Conservation (phyloP, 2,888 invertebrate genomes). For the Andrena fulva region DNA sequence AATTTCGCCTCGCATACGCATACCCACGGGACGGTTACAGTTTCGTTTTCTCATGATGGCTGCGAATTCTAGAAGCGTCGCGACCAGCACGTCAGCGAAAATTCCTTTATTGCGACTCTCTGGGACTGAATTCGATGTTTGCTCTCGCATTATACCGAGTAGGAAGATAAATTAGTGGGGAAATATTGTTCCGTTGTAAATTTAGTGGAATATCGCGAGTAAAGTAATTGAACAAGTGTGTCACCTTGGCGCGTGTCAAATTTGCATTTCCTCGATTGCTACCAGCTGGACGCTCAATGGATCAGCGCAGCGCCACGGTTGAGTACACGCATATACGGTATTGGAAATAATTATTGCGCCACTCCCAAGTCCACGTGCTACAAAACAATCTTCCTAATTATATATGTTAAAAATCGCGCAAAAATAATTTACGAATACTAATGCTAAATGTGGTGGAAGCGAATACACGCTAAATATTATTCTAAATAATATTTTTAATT, state of each 20-base stretch:
- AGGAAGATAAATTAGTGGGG: background rate
- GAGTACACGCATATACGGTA: background rate
- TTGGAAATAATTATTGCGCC: background rate
- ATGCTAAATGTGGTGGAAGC: too few species aligned
- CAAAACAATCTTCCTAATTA: too few species aligned
- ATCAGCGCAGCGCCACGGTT: background rate
- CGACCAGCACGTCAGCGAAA: background rate
- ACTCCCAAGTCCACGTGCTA: background rate
- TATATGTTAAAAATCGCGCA: background rate
- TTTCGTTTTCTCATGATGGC: conserved; percentile 27
- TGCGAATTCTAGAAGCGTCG: conserved; percentile 40
- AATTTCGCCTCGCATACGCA: conserved; percentile 12
- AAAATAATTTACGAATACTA: too few species aligned
- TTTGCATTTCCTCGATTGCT: conserved; percentile 20
- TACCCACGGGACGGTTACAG: conserved; percentile 9
- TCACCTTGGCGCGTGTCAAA: background rate
- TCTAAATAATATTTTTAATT: too few species aligned
- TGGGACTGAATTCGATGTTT: background rate
- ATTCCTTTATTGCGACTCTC: conserved; percentile 4
- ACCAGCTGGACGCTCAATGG: background rate
- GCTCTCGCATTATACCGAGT: background rate
- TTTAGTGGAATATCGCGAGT: background rate
- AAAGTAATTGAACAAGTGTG: background rate
- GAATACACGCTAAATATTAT: too few species aligned
- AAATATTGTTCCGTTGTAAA: background rate